Conservation (phyloP, 2,888 invertebrate genomes). For the Tromatobia lineatoria region DNA sequence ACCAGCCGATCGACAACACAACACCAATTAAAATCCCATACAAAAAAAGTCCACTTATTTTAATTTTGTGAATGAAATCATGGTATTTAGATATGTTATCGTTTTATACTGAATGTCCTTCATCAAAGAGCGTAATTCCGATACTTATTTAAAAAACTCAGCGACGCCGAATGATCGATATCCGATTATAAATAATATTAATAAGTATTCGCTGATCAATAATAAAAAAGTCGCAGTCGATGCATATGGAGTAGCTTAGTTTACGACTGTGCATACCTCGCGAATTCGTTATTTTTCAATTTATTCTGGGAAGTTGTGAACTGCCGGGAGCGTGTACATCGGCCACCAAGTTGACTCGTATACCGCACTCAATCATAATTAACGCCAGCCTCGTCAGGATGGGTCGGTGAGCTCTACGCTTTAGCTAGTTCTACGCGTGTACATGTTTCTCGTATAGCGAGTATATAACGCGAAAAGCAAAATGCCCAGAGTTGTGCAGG, state of each 20-base stretch:
- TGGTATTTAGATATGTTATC: neutral
- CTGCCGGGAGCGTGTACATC: constrained; percentile 19
- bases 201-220: neutral
- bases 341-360: constrained; percentile 32
- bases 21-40: too few relatives aligned
- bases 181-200: neutral
- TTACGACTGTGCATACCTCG: neutral
- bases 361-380: constrained; percentile 56
- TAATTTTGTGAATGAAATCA: too few relatives aligned
- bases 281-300: constrained; percentile 24
- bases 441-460: neutral
- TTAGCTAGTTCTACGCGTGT: constrained; percentile 4
- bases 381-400: constrained; percentile 38
- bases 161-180: neutral
- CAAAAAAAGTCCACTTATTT: too few relatives aligned
- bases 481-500: constrained; percentile 13
- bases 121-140: neutral
- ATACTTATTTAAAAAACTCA: neutral
- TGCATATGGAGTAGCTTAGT: neutral
- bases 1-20: neutral
- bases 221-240: neutral
- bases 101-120: neutral
- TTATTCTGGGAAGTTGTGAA: constrained; percentile 8
- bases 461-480: constrained; percentile 1
- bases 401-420: constrained; percentile 38